phyloP scores from a whole-genome alignment of 2,888 invertebrate genomes.

The Perizoma flavofasciatum region DNA sequence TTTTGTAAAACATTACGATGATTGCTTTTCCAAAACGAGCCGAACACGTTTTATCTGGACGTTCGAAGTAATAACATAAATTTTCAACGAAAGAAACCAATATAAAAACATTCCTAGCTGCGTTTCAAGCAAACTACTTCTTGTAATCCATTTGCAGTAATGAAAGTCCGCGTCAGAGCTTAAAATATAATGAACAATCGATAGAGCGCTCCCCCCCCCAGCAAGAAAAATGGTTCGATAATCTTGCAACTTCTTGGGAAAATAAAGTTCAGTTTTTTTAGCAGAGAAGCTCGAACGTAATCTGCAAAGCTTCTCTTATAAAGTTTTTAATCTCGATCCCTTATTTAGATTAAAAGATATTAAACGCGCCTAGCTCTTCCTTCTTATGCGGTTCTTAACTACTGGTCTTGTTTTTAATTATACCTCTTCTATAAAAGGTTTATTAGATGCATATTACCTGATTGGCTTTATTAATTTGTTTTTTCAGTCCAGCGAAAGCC shows the following conservation, averaged over 20 bases:
- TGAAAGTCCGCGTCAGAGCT: slow-evolving; percentile 21
- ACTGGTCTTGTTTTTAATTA: slow-evolving; percentile 35
- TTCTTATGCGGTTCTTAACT: slow-evolving; percentile 35
- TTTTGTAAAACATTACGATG: slow-evolving; percentile 11
- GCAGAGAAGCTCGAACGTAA: slow-evolving; percentile 41
- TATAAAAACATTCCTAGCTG: slow-evolving; percentile 13
- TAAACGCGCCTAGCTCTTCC: slow-evolving; percentile 28
- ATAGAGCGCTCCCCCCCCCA: slow-evolving; percentile 4
- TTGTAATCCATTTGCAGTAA: slow-evolving; percentile 29
- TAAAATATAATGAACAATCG: slow-evolving; percentile 24
- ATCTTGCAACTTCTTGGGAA: slow-evolving; percentile 28
- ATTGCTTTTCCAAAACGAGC: slow-evolving; percentile 11
- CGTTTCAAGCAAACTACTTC: slow-evolving; percentile 9
- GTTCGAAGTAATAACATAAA: slow-evolving; percentile 9
- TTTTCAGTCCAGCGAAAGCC: slow-evolving; percentile 99
- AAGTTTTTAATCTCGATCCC: slow-evolving; percentile 53
- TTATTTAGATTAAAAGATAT: slow-evolving; percentile 40
- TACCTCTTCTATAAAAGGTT: slow-evolving; percentile 25
- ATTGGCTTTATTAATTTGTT: slow-evolving; percentile 99
- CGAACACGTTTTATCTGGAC: slow-evolving; percentile 20
- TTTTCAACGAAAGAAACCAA: slow-evolving; percentile 16
- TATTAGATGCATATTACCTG: slow-evolving; percentile 87
- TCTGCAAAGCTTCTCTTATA: slow-evolving; percentile 44
- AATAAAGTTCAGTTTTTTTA: slow-evolving; percentile 45
- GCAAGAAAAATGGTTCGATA: slow-evolving; percentile 24